These are phyloP conservation scores for Trichoplax adhaerens DNA, from an alignment of 37 sponge, comb jelly and placozoan genomes.

Conservation along the genomic window DNA sequence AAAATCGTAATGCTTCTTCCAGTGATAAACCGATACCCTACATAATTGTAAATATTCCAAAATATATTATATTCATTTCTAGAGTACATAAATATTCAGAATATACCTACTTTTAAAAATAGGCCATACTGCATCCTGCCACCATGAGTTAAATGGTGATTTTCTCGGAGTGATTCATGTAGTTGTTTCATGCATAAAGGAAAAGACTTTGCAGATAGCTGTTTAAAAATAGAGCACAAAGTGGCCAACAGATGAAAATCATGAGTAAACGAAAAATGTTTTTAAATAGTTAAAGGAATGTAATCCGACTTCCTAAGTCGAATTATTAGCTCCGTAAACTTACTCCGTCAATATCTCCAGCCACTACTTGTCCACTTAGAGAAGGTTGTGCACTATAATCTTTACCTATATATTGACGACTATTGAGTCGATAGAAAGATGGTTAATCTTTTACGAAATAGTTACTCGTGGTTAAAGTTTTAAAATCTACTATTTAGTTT, in stretches of 20 bases:
- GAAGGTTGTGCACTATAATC: no score
- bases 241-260: background rate
- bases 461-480: no score
- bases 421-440: no score
- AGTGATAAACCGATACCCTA: conserved; percentile 31
- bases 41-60: conserved; percentile 7
- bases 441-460: no score
- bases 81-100: background rate
- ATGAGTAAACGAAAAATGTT: no score
- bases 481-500: no score
- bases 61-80: background rate
- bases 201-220: conserved; percentile 51
- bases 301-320: no score
- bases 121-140: conserved; percentile 87
- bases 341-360: no score
- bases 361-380: no score
- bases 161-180: conserved; percentile 55
- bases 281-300: no score
- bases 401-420: no score
- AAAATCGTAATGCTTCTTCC: conserved; percentile 69
- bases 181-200: conserved; percentile 85
- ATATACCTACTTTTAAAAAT: conserved; percentile 51
- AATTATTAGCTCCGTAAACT: no score
- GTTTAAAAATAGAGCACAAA: background rate
- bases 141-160: conserved; percentile 80